These are phyloP conservation scores for Cheirogaleus medius DNA, from an alignment of 2,113 vertebrate species.

Conservation along the genomic window DNA sequence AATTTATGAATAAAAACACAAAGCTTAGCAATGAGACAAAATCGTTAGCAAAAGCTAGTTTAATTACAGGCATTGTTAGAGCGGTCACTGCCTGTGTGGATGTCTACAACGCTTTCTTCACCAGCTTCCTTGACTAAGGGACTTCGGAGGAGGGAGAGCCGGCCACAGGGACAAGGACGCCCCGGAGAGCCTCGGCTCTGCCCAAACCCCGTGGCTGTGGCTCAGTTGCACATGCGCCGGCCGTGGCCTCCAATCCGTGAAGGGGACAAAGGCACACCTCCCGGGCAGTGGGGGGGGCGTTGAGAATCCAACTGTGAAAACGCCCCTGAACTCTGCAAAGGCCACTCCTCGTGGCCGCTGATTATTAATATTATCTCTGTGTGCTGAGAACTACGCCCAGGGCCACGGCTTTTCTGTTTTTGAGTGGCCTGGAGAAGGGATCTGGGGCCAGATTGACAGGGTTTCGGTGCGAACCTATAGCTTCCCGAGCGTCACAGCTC, in stretches of 20 bases:
- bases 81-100: accelerated
- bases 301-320: neutral
- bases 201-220: neutral
- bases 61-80: neutral
- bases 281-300: accelerated
- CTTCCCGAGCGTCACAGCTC: neutral
- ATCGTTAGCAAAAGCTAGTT: accelerated
- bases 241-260: neutral
- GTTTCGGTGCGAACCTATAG: accelerated
- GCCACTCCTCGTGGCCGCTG: accelerated
- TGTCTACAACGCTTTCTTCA: accelerated
- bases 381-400: neutral
- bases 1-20: neutral
- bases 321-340: accelerated
- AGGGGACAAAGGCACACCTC: neutral
- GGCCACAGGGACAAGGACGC: accelerated
- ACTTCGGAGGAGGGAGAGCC: too few relatives aligned
- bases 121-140: neutral
- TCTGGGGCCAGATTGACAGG: neutral
- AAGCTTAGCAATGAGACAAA: neutral
- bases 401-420: neutral
- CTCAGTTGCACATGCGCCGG: accelerated
- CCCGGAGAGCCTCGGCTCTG: accelerated
- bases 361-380: accelerated
- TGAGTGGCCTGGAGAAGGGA: neutral